These are phyloP conservation scores for Cantharis rustica DNA, from an alignment of 2,888 invertebrate species.

Conservation along the genomic window DNA sequence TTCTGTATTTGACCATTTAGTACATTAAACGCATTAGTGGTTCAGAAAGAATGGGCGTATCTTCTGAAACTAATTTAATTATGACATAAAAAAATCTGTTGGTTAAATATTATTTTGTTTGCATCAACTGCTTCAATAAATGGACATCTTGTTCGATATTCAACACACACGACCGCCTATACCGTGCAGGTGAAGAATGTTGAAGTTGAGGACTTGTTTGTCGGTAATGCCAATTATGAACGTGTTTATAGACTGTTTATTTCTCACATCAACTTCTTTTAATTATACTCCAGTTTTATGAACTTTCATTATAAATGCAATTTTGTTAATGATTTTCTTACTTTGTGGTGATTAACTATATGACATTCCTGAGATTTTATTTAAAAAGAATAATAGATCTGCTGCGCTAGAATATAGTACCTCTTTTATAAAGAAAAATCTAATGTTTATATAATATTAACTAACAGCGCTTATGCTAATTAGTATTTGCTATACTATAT, in stretches of 20 bases:
- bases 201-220: constrained; percentile 30
- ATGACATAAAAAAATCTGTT: constrained; percentile 10
- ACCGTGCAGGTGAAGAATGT: constrained; percentile 24
- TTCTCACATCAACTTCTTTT: constrained; percentile 32
- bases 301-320: constrained; percentile 32
- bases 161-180: constrained; percentile 18
- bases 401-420: too few relatives aligned
- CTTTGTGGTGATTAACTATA: background rate
- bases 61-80: constrained; percentile 9
- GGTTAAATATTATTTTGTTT: constrained; percentile 13
- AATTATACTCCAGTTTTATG: constrained; percentile 33
- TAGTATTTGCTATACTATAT: too few relatives aligned
- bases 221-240: constrained; percentile 39
- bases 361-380: background rate
- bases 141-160: constrained; percentile 11
- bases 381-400: background rate
- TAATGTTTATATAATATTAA: too few relatives aligned
- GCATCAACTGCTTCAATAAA: background rate
- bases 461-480: too few relatives aligned
- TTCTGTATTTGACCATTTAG: background rate
- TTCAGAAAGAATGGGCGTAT: background rate
- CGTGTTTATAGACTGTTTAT: constrained; percentile 29
- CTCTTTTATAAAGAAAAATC: too few relatives aligned
- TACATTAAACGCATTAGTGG: background rate
- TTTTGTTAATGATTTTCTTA: constrained; percentile 25